Evolutionary conservation across 2,888 invertebrate genomes (phyloP).

Genomic region (Polyploca ridens): DNA sequence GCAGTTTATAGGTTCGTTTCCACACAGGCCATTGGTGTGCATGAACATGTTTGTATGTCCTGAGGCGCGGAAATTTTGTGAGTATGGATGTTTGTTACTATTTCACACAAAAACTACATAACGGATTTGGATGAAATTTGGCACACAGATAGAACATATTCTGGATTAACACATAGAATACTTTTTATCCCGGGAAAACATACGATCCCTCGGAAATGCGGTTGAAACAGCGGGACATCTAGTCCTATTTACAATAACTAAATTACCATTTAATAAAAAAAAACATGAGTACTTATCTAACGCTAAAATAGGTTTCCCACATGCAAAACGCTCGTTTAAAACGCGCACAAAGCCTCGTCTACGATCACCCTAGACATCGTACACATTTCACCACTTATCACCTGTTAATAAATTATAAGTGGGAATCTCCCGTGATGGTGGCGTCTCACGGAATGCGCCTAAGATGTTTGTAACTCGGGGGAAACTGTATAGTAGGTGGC

Average conservation of each 20-base stretch:
- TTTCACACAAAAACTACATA: too few species aligned
- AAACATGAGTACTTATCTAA: neutral
- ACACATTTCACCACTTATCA: conserved; percentile 83
- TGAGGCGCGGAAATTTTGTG: too few species aligned
- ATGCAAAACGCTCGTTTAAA: conserved; percentile 13
- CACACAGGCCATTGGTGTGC: too few species aligned
- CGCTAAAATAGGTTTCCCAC: conserved; percentile 2
- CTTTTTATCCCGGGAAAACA: too few species aligned
- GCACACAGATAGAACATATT: too few species aligned
- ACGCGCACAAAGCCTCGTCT: conserved; percentile 14
- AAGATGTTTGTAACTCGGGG: neutral
- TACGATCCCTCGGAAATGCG: too few species aligned
- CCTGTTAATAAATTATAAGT: conserved; percentile 81
- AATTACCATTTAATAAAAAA: neutral
- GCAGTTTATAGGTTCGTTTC: too few species aligned
- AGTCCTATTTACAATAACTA: neutral
- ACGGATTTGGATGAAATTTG: too few species aligned
- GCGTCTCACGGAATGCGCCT: conserved; percentile 59
- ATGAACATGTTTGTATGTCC: too few species aligned
- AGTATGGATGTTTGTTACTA: too few species aligned
- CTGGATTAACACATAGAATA: too few species aligned
- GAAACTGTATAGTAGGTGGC: neutral
- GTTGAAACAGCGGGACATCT: too few species aligned
- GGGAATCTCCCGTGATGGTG: conserved; percentile 64
- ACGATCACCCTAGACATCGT: conserved; percentile 65